Evolutionary conservation across 2,113 vertebrate genomes (phyloP).

Genomic region (Nettapus auritus): DNA sequence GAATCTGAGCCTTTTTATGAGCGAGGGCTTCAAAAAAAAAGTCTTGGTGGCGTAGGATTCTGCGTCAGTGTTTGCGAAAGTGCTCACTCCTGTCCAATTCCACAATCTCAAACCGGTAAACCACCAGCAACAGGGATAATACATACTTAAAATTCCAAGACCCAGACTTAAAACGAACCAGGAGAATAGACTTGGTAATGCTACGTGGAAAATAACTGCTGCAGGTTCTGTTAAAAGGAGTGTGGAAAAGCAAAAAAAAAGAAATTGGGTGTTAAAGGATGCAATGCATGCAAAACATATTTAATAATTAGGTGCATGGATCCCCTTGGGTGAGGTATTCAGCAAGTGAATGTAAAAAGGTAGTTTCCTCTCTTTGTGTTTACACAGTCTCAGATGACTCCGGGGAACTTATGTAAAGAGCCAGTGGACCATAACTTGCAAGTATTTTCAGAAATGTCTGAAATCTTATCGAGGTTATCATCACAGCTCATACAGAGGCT

Average conservation of each 20-base stretch:
- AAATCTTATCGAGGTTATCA: not conserved
- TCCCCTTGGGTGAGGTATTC: not conserved
- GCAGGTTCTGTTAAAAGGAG: not conserved
- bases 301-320: not conserved
- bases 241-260: not conserved
- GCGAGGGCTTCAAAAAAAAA: not conserved
- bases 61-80: not conserved
- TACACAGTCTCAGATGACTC: not conserved
- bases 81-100: not conserved
- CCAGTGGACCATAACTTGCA: not conserved
- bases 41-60: not conserved
- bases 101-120: not conserved
- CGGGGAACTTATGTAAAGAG: not conserved
- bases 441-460: not conserved
- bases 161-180: not conserved
- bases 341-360: not conserved
- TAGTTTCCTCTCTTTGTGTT: not conserved
- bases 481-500: not conserved
- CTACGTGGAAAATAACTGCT: not conserved
- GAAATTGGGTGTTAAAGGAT: not conserved
- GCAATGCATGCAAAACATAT: not conserved
- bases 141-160: not conserved
- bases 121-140: not conserved
- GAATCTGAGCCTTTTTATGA: not conserved
- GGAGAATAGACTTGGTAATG: not conserved